Percentiles rank a stretch among this genome's conserved stretches.
Conservation (phyloP, 2,797 vertebrate genomes). For the Chloroceryle inda region DNA sequence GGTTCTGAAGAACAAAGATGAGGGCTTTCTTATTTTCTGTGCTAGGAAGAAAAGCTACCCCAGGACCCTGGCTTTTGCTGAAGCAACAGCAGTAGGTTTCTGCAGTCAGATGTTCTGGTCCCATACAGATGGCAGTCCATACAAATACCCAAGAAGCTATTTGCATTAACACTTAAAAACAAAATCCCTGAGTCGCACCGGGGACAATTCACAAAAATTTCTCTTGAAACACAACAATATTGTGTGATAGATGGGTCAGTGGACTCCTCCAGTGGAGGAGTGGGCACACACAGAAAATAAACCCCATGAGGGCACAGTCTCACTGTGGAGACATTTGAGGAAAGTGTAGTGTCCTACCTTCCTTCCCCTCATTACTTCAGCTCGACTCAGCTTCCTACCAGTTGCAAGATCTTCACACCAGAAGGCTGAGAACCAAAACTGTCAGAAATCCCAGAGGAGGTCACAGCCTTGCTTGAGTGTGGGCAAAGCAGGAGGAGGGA, state of each 20-base stretch:
- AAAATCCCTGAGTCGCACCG: rapidly evolving
- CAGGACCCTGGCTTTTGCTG: background rate
- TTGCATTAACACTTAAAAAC: background rate
- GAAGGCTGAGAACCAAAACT: background rate
- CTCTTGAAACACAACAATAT: background rate
- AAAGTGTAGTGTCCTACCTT: background rate
- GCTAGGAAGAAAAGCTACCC: background rate
- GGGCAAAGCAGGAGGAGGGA: background rate
- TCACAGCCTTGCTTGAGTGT: background rate
- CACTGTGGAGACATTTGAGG: background rate
- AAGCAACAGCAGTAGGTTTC: background rate
- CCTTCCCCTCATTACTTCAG: background rate
- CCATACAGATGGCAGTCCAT: background rate
- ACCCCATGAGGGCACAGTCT: background rate
- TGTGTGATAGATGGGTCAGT: background rate
- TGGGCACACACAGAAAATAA: background rate
- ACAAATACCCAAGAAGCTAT: background rate
- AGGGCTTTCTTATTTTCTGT: background rate
- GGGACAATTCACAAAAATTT: background rate
- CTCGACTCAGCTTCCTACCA: background rate
- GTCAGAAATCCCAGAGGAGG: background rate
- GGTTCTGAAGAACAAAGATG: background rate
- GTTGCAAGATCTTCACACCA: background rate
- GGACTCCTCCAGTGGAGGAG: background rate
- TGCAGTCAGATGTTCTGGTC: background rate